These are phyloP conservation scores for Branchipolynoe longqiensis DNA, from an alignment of 2,888 invertebrate species.

Conservation along the genomic window DNA sequence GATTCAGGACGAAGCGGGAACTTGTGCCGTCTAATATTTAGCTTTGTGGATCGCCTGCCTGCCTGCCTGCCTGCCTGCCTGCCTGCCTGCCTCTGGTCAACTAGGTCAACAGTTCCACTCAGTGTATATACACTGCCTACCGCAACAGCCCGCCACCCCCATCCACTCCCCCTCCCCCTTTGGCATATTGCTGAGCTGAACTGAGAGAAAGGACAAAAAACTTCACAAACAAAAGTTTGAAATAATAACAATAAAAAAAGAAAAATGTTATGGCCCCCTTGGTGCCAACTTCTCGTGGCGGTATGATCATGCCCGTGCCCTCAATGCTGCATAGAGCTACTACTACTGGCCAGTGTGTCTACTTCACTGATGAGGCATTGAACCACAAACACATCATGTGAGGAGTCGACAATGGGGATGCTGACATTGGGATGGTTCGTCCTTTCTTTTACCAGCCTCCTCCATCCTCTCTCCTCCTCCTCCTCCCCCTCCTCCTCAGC, in stretches of 20 bases:
- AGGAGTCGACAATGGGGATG: no score
- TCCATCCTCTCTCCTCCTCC: no score
- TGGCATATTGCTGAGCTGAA: not conserved
- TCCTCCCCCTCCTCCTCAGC: no score
- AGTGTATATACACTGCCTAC: not conserved
- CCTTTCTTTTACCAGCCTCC: no score
- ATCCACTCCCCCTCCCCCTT: not conserved
- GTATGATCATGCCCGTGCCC: no score
- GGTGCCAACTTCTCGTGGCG: constrained; percentile 14
- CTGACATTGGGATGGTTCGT: no score
- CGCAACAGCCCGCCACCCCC: not conserved
- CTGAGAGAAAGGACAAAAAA: not conserved
- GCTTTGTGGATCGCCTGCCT: not conserved
- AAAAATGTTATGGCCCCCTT: not conserved
- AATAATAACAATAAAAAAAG: constrained; percentile 11
- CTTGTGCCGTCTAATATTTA: not conserved
- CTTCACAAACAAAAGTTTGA: constrained; percentile 24
- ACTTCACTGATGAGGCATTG: no score
- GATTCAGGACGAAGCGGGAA: constrained; percentile 28
- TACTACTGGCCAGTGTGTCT: no score
- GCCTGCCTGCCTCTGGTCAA: no score
- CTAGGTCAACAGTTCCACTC: constrained; percentile 14
- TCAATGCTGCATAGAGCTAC: no score
- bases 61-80: no score
- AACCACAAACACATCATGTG: no score